A percentile compares a stretch with the other conserved stretches of the same genome.
These are phyloP conservation scores for Ormyrus nitidulus DNA, from an alignment of 2,888 invertebrate species.

Conservation along the genomic window DNA sequence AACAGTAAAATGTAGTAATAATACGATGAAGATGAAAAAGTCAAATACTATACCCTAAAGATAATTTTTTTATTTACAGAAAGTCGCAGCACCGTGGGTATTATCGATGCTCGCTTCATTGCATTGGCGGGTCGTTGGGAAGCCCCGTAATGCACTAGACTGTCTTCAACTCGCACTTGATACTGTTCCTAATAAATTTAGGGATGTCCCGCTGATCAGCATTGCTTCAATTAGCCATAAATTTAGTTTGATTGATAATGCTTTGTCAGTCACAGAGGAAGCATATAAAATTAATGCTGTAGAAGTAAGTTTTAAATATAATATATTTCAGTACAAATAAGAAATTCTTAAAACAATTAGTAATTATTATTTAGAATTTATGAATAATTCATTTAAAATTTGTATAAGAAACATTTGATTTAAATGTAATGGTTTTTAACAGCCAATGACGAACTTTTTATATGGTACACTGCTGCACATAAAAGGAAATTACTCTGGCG, in stretches of 20 bases:
- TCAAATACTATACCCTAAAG: not conserved
- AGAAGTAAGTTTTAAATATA: slow-evolving; percentile 76
- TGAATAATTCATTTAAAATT: not conserved
- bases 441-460: slow-evolving; percentile 85
- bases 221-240: slow-evolving; percentile 83
- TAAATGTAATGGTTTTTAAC: slow-evolving; percentile 53
- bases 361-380: not conserved
- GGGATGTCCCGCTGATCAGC: slow-evolving; percentile 83
- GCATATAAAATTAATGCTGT: slow-evolving; percentile 80
- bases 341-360: not conserved
- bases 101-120: slow-evolving; percentile 84
- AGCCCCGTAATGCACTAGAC: slow-evolving; percentile 82
- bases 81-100: slow-evolving; percentile 85
- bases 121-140: slow-evolving; percentile 86
- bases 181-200: slow-evolving; percentile 78
- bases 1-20: not conserved
- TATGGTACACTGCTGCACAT: slow-evolving; percentile 81
- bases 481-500: slow-evolving; percentile 80
- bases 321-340: not conserved
- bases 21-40: not conserved
- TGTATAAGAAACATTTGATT: not conserved
- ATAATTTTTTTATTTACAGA: slow-evolving; percentile 75
- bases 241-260: slow-evolving; percentile 81
- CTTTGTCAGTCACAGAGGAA: slow-evolving; percentile 79
- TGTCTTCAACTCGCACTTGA: slow-evolving; percentile 82